phyloP scores from a whole-genome alignment of 2,113 vertebrate species.

The Grammomys surdaster region DNA sequence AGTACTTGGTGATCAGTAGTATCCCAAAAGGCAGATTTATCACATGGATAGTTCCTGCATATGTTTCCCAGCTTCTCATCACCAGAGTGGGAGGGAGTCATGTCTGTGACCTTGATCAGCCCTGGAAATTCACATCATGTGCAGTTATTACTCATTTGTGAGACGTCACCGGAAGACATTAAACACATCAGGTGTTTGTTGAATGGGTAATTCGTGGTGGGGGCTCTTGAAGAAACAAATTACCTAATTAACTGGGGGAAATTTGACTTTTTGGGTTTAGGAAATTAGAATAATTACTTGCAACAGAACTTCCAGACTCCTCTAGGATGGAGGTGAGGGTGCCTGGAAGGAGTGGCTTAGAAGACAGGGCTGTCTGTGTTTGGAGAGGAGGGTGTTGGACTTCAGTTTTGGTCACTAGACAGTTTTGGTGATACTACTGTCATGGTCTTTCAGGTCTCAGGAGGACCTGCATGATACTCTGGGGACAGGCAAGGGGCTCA shows the following conservation, averaged over 20 bases:
- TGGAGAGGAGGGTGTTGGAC: neutral
- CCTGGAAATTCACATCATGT: neutral
- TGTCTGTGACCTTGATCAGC: neutral
- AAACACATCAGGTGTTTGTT: conserved; percentile 4
- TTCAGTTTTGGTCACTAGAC: neutral
- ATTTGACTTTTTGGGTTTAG: conserved; percentile 41
- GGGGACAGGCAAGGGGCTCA: no score
- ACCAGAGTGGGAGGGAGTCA: neutral
- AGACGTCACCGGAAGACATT: neutral
- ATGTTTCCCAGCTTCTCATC: neutral
- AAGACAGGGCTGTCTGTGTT: rapidly evolving
- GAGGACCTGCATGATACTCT: neutral
- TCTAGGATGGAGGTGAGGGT: neutral
- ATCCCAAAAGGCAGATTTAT: neutral
- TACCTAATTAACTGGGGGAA: conserved; percentile 73
- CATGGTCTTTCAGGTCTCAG: neutral
- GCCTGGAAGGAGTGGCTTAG: neutral
- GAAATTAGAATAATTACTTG: neutral
- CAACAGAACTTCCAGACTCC: neutral
- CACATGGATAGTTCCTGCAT: neutral
- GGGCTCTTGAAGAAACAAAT: conserved; percentile 76
- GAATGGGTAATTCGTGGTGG: conserved; percentile 21
- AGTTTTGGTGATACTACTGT: neutral
- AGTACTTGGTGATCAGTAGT: rapidly evolving
- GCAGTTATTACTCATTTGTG: conserved; percentile 54